These are phyloP conservation scores for Choloepus didactylus DNA, from an alignment of 2,797 vertebrate genomes.

Conservation along the genomic window DNA sequence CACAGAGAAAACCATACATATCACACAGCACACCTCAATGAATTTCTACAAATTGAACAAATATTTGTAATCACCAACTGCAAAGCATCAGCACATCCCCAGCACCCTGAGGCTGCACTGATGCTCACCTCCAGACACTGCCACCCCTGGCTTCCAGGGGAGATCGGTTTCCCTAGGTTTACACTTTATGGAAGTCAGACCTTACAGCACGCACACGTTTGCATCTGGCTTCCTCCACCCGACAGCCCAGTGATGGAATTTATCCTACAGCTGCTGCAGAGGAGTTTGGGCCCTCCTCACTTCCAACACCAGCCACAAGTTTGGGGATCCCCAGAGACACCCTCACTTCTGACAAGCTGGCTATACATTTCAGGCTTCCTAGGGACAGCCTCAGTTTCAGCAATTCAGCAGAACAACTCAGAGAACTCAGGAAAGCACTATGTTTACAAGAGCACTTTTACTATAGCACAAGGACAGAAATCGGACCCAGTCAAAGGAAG, in stretches of 20 bases:
- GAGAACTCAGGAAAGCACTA: too few species aligned
- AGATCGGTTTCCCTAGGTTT: too few species aligned
- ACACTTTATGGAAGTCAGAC: not conserved
- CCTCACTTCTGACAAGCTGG: too few species aligned
- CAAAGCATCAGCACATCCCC: not conserved
- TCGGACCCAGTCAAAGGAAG: too few species aligned
- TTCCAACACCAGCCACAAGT: too few species aligned
- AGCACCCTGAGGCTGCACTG: not conserved
- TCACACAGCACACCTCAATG: not conserved
- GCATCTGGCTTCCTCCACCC: not conserved
- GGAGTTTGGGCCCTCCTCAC: too few species aligned
- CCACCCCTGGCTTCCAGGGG: accelerated
- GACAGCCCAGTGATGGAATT: not conserved
- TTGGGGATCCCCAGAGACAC: too few species aligned
- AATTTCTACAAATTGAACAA: not conserved
- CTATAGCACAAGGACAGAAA: too few species aligned
- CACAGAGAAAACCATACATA: not conserved
- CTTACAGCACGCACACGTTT: not conserved
- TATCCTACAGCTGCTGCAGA: not conserved
- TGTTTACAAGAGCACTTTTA: too few species aligned
- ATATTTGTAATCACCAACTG: not conserved
- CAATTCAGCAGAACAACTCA: too few species aligned
- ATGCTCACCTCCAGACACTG: not conserved
- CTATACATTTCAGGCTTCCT: too few species aligned
- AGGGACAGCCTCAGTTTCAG: too few species aligned